A percentile compares a stretch with the other conserved stretches of the same genome.
Conservation (phyloP, 92 coral and sea anemone species). For the Muricea muricata region DNA sequence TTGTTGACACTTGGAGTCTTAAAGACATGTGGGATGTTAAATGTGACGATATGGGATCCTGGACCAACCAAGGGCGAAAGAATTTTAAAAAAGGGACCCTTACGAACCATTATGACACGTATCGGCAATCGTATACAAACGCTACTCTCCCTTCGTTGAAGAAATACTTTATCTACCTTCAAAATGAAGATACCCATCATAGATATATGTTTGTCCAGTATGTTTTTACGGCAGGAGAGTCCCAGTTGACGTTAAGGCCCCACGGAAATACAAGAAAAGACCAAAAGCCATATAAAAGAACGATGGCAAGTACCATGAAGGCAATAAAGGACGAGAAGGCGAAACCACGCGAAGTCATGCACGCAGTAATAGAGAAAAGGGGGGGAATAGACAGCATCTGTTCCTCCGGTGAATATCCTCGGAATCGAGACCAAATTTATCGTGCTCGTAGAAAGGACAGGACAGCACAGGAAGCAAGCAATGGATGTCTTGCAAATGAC, state of each 20-base stretch:
- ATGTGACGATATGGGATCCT: constrained; percentile 41
- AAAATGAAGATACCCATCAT: background rate
- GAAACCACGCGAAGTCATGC: no score
- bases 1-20: constrained; percentile 33
- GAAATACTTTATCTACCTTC: constrained; percentile 9
- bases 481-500: no score
- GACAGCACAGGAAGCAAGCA: no score
- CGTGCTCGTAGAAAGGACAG: no score
- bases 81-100: background rate
- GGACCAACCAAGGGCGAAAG: constrained; percentile 36
- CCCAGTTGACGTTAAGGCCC: background rate
- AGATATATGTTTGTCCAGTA: constrained; percentile 4
- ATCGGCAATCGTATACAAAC: constrained; percentile 34
- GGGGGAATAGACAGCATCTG: no score
- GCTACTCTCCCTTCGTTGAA: constrained; percentile 24
- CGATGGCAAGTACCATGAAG: background rate
- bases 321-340: background rate
- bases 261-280: background rate
- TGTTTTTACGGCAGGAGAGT: background rate
- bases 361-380: no score
- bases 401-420: no score
- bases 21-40: constrained; percentile 24
- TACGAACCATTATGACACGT: constrained; percentile 4
- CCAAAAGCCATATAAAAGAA: no score
- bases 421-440: no score